phyloP scores from a whole-genome alignment of 2,888 invertebrate genomes.

The Eristalinus aeneus region DNA sequence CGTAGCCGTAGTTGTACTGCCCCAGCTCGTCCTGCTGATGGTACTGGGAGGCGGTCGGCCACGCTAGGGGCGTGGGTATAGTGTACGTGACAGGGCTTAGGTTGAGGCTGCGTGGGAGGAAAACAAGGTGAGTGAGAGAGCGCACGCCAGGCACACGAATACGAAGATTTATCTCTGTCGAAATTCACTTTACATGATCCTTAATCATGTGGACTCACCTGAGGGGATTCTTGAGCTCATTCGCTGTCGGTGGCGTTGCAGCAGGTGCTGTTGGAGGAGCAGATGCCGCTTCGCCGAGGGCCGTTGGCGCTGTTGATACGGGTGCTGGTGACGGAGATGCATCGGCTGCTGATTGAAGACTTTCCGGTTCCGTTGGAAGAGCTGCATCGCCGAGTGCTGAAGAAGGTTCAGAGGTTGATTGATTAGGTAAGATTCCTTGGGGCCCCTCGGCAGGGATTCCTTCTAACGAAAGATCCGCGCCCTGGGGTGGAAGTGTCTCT shows the following conservation, averaged over 20 bases:
- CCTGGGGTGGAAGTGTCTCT: neutral
- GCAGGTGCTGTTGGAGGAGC: neutral
- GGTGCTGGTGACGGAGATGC: neutral
- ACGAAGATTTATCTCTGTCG: constrained; percentile 23
- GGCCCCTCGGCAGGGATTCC: constrained; percentile 14
- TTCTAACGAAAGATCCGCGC: neutral
- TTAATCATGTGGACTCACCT: constrained; percentile 57
- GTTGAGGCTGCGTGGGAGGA: constrained; percentile 24
- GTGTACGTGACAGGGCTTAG: constrained; percentile 43
- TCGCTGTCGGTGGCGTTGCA: constrained; percentile 2
- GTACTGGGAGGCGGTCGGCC: constrained; percentile 78
- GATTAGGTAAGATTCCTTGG: constrained; percentile 22
- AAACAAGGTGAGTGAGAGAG: constrained; percentile 16
- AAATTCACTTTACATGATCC: constrained; percentile 41
- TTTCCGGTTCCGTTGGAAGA: neutral
- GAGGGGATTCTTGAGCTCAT: constrained; percentile 42
- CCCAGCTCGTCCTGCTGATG: constrained; percentile 83
- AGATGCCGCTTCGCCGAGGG: neutral
- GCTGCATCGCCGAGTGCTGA: constrained; percentile 20
- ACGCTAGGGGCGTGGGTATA: constrained; percentile 51
- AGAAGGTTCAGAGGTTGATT: constrained; percentile 36
- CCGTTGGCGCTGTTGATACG: constrained; percentile 3
- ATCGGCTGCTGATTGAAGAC: neutral
- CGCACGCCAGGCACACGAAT: neutral
- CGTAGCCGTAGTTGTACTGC: constrained; percentile 82